phyloP scores from a whole-genome alignment of 2,888 invertebrate species.

The Pecten maximus region DNA sequence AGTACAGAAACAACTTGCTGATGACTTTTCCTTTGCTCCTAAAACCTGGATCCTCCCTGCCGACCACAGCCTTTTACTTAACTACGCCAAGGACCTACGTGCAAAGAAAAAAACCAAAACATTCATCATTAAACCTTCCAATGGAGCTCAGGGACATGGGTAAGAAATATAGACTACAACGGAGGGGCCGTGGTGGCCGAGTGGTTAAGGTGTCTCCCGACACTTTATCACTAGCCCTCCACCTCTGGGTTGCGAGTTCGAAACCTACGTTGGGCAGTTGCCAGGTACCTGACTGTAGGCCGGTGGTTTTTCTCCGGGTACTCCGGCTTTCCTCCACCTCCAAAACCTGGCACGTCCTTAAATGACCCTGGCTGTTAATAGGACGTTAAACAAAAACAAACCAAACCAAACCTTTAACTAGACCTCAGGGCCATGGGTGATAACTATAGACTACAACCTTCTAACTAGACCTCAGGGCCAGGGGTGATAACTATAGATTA shows the following conservation, averaged over 20 bases:
- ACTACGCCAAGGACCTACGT: conserved; percentile 79
- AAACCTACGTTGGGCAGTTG: too few species aligned
- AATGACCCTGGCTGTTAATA: too few species aligned
- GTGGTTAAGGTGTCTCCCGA: too few species aligned
- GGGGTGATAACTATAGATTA: not conserved
- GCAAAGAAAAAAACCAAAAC: conserved; percentile 79
- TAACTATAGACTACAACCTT: not conserved
- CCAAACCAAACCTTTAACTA: not conserved
- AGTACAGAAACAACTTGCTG: conserved; percentile 79
- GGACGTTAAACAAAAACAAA: too few species aligned
- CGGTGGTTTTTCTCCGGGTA: too few species aligned
- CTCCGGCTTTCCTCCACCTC: too few species aligned
- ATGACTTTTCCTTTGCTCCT: conserved; percentile 82
- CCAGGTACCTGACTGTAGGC: too few species aligned
- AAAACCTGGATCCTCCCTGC: conserved; percentile 82
- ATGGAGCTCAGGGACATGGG: conserved; percentile 83
- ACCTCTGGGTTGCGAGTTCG: too few species aligned
- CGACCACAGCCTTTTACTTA: conserved; percentile 77
- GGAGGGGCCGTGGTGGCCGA: too few species aligned
- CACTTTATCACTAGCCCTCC: too few species aligned
- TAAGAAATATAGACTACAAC: too few species aligned
- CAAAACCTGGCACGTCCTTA: too few species aligned
- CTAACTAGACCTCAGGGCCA: not conserved
- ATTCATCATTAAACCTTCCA: conserved; percentile 82
- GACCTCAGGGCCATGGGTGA: not conserved